Conservation (phyloP, 2,113 vertebrate species). For the Tympanuchus pallidicinctus region DNA sequence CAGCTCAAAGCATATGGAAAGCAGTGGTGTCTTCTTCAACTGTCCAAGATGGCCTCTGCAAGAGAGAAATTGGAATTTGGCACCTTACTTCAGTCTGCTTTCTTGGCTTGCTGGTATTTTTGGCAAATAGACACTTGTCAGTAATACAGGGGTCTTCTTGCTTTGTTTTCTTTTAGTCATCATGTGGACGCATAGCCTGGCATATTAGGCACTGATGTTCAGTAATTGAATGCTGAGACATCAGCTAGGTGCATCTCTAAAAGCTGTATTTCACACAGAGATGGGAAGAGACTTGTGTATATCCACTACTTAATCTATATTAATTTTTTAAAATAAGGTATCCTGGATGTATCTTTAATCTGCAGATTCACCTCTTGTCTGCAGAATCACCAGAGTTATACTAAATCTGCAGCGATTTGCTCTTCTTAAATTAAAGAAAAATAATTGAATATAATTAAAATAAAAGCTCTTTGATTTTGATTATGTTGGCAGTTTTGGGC, state of each 20-base stretch:
- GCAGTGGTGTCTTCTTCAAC: neutral
- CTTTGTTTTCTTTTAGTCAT: neutral
- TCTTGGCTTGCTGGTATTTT: neutral
- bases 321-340: neutral
- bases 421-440: constrained; percentile 79
- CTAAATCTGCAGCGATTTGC: constrained; percentile 77
- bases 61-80: neutral
- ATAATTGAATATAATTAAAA: constrained; percentile 91
- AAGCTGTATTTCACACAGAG: neutral
- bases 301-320: neutral
- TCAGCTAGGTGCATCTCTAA: neutral
- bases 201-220: fast-evolving
- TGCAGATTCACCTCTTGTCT: constrained; percentile 55
- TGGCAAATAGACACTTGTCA: neutral
- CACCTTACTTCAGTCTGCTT: neutral
- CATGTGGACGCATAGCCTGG: fast-evolving
- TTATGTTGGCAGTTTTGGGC: constrained; percentile 60
- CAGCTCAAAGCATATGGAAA: neutral
- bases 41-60: neutral
- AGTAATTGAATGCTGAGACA: neutral
- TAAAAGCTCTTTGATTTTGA: constrained; percentile 83
- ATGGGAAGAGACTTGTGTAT: neutral
- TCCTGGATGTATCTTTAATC: constrained; percentile 21
- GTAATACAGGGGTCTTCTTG: too few species aligned
- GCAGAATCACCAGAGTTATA: constrained; percentile 71